Evolutionary conservation across 2,888 invertebrate genomes (phyloP), one percentile per base, ranked within the genome.

Genomic region (Ligdia adustata): DNA sequence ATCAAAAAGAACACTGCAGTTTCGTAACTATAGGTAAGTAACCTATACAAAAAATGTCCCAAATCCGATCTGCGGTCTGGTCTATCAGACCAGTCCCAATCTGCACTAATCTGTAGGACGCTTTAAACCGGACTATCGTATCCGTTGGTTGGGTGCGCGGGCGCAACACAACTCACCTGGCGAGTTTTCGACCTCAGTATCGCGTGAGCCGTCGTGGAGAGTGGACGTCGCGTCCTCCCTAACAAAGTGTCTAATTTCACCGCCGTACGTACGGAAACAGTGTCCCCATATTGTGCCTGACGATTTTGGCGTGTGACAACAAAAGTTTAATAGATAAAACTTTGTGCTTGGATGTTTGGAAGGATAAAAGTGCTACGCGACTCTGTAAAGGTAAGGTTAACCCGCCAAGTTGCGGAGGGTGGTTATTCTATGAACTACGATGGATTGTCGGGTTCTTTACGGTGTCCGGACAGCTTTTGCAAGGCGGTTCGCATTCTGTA

Each of bases 401-500:
- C 37, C 74, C 64, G 55, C 77, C 55, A 57, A 79, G 62, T 82
- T 79, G 58, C 64, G 69, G 63, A 74, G 79, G 75, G 72, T 66
- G 62, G 66, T 73, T 67, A 61, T 56, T 66, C 72, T 71, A 61
- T 64, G 59, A 63, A 63, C 66, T 71, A 69, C 67, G 64, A 64
- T 60, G 26, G 18, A 58, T 66, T 56, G 59, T 63, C 65, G 66
- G 28, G 31, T 66, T 77, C 72, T 70, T 72, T 73, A 68, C 31
- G 54, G 75, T 75, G 79, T 78, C 73, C 67, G 69, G 62, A 63
- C 61, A 64, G 70, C 68, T 78, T 80, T 82, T 77, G 82, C 82
- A 77, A 84, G 79, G 75, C 74, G 70, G 67, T 71, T 79, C 72
- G 77, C 82, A 81, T 85, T 84, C 82, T 80, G 62, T 54, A 58